Conservation (phyloP, 2,113 vertebrate species). For the Ctenodactylus gundi region DNA sequence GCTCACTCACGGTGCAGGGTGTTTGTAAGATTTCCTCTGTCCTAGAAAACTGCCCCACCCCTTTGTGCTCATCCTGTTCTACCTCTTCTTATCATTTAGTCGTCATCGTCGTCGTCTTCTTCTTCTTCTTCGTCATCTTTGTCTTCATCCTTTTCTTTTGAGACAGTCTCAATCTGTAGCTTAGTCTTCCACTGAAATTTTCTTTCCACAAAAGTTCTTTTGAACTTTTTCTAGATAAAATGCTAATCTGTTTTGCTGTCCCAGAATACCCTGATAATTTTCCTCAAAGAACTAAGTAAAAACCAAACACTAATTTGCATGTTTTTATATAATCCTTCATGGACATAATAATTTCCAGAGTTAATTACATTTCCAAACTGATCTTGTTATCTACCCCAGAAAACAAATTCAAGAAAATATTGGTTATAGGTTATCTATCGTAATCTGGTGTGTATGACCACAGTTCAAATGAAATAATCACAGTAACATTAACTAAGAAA, state of each 20-base stretch:
- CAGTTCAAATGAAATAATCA: neutral
- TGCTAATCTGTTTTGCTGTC: neutral
- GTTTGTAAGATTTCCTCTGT: neutral
- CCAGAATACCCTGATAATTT: neutral
- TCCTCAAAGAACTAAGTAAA: neutral
- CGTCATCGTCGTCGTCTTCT: no score
- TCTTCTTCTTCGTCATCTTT: no score
- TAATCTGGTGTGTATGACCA: neutral
- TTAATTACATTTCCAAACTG: neutral
- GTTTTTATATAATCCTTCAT: neutral
- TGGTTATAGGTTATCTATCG: neutral
- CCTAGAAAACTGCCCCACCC: neutral
- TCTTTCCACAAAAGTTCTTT: neutral
- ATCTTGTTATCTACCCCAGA: neutral
- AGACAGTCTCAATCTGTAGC: no score
- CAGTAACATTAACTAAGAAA: neutral
- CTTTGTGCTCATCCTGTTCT: no score
- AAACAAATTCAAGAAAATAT: neutral
- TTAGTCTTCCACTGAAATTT: no score
- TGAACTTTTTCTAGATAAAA: neutral
- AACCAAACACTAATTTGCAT: neutral
- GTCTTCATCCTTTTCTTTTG: no score
- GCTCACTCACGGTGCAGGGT: neutral
- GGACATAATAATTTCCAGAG: neutral
- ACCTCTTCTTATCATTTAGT: neutral